Base-by-base conservation (phyloP, 1,140 invertebrate genomes). In the Chironomus striatipennis region DNA sequence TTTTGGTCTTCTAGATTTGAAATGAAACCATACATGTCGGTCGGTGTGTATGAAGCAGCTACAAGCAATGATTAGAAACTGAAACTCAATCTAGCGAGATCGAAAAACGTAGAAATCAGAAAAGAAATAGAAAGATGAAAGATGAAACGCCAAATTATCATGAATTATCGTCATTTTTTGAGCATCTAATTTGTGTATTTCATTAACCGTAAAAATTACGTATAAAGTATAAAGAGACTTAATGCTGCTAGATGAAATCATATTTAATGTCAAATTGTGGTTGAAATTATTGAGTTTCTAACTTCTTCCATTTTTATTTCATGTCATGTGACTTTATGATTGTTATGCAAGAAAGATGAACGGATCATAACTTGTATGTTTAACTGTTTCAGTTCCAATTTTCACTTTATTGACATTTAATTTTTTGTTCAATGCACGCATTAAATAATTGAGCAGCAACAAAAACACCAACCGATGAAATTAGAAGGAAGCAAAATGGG, bases 141-240 rank as follows among this genome's bases (percentile, higher is more conserved):
- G 24, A 57, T 57, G 47, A 57, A 57, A 57, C 47, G 47, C 47
- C 47, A 57, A 57, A 57, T 57, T 57, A 57, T 57, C 47, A 57
- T 57, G 12, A 57, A 12, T 57, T 12, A 57, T 57, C 47, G n/a
- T n/a, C 47, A 57, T 57, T 57, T 47, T 57, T 57, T n/a, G 47
- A 57, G 47, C 47, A 57, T 57, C 47, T 57, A 57, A 57, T 57
- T 57, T 57, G 47, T 57, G 47, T 57, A 57, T 57, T 57, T 57
- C 47, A 57, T 57, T 57, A 57, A 57, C 47, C 47, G 47, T 57
- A 57, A 57, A 57, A 57, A 57, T 57, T 57, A 34, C 24, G 24
- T 34, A 34, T 34, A 57, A n/a, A 57, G 24, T 34, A 34, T 34
- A 57, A n/a, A 57, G 47, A 57, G 47, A 5, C n/a, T 15, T n/a